Conservation (phyloP, 1,140 invertebrate genomes). For the Trachymyrmex cornetzi region DNA sequence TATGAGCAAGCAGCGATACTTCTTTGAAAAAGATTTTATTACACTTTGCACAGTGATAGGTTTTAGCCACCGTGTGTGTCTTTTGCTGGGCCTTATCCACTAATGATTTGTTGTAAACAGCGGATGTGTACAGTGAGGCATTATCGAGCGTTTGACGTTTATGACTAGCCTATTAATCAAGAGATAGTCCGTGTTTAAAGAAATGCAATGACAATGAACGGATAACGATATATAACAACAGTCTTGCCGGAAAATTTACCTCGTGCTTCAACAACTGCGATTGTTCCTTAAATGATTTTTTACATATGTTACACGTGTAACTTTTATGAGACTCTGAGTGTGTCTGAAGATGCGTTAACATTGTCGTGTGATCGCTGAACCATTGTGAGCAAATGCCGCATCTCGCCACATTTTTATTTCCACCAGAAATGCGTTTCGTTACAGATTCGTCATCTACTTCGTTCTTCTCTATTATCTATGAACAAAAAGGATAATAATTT, state of each 20-base stretch:
- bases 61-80: constrained; percentile 78
- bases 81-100: constrained; percentile 78
- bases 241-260: constrained; percentile 62
- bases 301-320: constrained; percentile 77
- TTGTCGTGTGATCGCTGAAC: constrained; percentile 81
- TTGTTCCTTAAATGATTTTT: constrained; percentile 82
- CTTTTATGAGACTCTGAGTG: constrained; percentile 78
- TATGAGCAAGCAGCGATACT: constrained; percentile 79
- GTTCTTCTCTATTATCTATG: constrained; percentile 73
- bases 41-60: constrained; percentile 82
- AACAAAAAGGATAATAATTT: constrained; percentile 26
- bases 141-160: constrained; percentile 69
- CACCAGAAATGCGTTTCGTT: constrained; percentile 65
- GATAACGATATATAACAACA: constrained; percentile 16
- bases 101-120: constrained; percentile 76
- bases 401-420: constrained; percentile 78
- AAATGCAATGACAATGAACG: constrained; percentile 8
- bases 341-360: constrained; percentile 80
- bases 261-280: constrained; percentile 81
- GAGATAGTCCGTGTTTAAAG: constrained; percentile 10
- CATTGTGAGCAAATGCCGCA: constrained; percentile 80
- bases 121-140: constrained; percentile 68
- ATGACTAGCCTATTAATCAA: constrained; percentile 74
- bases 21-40: constrained; percentile 84
- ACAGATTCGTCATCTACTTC: constrained; percentile 67